These are phyloP conservation scores for Anthophora plumipes DNA, from an alignment of 2,888 invertebrate genomes.

Conservation along the genomic window DNA sequence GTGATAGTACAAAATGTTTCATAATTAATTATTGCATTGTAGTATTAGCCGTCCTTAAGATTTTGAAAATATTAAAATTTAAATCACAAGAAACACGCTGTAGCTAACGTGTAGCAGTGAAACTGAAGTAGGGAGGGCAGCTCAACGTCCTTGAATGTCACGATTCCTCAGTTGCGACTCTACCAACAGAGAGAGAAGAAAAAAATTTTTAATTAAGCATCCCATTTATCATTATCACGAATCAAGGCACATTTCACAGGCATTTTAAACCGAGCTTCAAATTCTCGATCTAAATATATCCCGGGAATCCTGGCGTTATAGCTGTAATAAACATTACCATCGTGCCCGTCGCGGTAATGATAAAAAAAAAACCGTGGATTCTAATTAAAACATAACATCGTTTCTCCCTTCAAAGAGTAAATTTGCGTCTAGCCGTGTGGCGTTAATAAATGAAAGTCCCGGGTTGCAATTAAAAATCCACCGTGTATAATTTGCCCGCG, in stretches of 20 bases:
- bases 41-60: too few species aligned
- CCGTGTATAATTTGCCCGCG: not conserved
- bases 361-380: constrained; percentile 9
- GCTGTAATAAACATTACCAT: not conserved
- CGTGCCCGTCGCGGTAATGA: not conserved
- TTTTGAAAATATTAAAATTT: too few species aligned
- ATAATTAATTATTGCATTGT: not conserved
- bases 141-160: not conserved
- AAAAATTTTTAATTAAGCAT: not conserved
- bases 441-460: constrained; percentile 33
- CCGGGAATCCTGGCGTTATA: not conserved
- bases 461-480: constrained; percentile 31
- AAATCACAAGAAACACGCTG: too few species aligned
- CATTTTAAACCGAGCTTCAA: constrained; percentile 14
- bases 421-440: not conserved
- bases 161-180: not conserved
- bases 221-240: not conserved
- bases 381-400: constrained; percentile 32
- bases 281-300: not conserved
- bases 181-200: not conserved
- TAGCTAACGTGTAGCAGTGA: too few species aligned
- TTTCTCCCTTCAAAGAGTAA: not conserved
- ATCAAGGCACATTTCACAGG: not conserved
- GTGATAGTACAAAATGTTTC: too few species aligned
- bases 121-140: not conserved